These are phyloP conservation scores for Ichneumoninae sp. DNA, from an alignment of 2,888 invertebrate genomes.

Conservation along the genomic window DNA sequence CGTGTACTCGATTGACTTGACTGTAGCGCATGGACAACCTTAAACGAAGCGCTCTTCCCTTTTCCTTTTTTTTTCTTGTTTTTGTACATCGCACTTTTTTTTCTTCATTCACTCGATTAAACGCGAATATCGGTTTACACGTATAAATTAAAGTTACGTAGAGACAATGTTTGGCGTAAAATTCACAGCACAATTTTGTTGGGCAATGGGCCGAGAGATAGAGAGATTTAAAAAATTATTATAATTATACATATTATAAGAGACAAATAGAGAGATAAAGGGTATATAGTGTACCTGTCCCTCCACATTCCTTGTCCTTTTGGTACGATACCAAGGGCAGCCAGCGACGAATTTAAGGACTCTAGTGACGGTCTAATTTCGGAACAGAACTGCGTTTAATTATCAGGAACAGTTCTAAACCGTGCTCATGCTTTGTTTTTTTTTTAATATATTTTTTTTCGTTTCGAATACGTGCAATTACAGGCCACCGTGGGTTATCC, in stretches of 20 bases:
- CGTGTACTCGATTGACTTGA: too few relatives aligned
- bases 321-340: slow-evolving; percentile 83
- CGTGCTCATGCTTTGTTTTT: slow-evolving; percentile 77
- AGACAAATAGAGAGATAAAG: slow-evolving; percentile 74
- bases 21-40: neutral
- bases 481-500: slow-evolving; percentile 63
- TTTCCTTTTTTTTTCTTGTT: neutral
- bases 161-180: slow-evolving; percentile 28
- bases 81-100: slow-evolving; percentile 7
- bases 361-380: slow-evolving; percentile 84
- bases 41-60: slow-evolving; percentile 7
- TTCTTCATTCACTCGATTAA: slow-evolving; percentile 15
- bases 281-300: slow-evolving; percentile 84
- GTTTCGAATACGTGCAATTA: slow-evolving; percentile 61
- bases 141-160: slow-evolving; percentile 13
- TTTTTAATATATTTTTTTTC: slow-evolving; percentile 45
- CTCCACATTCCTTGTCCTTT: slow-evolving; percentile 85
- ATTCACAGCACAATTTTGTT: slow-evolving; percentile 65
- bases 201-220: slow-evolving; percentile 60
- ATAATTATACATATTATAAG: slow-evolving; percentile 59
- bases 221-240: slow-evolving; percentile 34
- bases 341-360: slow-evolving; percentile 84
- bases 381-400: slow-evolving; percentile 82
- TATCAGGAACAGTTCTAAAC: slow-evolving; percentile 77
- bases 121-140: neutral